Base-by-base conservation (phyloP, 2,888 invertebrate genomes). In the Sinohyriopsis cumingii region DNA sequence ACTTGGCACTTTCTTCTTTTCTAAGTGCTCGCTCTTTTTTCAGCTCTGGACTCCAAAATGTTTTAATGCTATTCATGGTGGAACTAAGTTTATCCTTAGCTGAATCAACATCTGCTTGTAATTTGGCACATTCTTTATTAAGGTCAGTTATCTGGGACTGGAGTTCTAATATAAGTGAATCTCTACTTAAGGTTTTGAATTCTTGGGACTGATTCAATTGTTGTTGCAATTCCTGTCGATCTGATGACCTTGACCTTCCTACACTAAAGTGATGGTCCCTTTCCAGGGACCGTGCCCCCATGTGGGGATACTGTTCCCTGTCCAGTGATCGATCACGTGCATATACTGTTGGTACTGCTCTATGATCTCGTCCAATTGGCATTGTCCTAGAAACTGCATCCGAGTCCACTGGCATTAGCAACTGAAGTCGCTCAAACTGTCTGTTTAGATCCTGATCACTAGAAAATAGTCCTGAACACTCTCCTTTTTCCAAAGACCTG, bases 41-140 rank as follows among this genome's bases (percentile, higher is more conserved):
- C 90, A 99, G 92, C 92, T 99, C 99, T 25, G 99, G 99, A 90
- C 98, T 98, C 99, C 99, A 99, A 92, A 99, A 99, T 69, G 98
- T 99, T 92, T 99, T 99, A 91, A 99, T 99, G 91, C 97, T 98
- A 92, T 99, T 98, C 98, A 99, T 99, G 87, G 96, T 96, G 89
- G 97, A 97, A 90, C 97, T 96, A 86, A 99, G 93, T 91, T 99
- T 99, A 92, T 98, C 97, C 91, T 97, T 97, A 81, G 97, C 97
- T 89, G 97, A 92, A 63, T 90, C 89, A 54, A 88, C 77, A 63
- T 89, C 89, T 70, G 88, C 86, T 68, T 88, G 88, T 53, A 87
- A 93, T 90, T 95, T 95, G 67, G 94, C 94, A 89, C 97, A 93
- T 90, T 98, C 98, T 79, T 96, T 93, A 89, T 98, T 98, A 83